Conservation (phyloP, 2,113 vertebrate genomes). For the Monopterus albus region DNA sequence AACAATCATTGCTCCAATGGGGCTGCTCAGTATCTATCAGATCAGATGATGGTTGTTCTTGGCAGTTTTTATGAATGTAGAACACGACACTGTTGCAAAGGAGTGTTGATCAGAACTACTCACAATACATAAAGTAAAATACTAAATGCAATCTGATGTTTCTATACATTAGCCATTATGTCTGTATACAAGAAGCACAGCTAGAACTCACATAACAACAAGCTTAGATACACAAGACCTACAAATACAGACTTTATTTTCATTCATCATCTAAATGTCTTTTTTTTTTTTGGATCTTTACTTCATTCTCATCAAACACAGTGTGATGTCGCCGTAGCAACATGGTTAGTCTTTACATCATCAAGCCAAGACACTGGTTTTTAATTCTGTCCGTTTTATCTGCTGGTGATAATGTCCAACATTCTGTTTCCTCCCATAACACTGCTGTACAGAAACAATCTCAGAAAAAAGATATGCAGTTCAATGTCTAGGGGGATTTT, state of each 20-base stretch:
- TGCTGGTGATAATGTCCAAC: no score
- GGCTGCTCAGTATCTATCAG: neutral
- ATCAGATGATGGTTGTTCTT: neutral
- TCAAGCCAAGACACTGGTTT: neutral
- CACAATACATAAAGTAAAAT: neutral
- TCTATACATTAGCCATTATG: neutral
- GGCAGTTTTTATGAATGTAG: neutral
- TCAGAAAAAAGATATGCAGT: neutral
- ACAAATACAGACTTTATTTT: neutral
- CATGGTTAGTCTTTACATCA: neutral
- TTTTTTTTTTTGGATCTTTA: conserved; percentile 1
- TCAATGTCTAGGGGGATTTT: neutral
- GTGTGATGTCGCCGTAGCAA: conserved; percentile 33
- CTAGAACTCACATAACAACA: no score
- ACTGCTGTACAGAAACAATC: no score
- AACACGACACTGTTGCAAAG: neutral
- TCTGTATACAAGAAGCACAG: neutral
- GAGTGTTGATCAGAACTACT: neutral
- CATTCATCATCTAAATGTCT: neutral
- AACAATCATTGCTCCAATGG: neutral
- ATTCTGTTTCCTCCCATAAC: no score
- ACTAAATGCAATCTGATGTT: neutral
- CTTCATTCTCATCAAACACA: conserved; percentile 3
- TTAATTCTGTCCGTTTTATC: no score
- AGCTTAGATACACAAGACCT: neutral